Evolutionary conservation across 2,888 invertebrate genomes (phyloP).

Genomic region (Tholera decimalis): DNA sequence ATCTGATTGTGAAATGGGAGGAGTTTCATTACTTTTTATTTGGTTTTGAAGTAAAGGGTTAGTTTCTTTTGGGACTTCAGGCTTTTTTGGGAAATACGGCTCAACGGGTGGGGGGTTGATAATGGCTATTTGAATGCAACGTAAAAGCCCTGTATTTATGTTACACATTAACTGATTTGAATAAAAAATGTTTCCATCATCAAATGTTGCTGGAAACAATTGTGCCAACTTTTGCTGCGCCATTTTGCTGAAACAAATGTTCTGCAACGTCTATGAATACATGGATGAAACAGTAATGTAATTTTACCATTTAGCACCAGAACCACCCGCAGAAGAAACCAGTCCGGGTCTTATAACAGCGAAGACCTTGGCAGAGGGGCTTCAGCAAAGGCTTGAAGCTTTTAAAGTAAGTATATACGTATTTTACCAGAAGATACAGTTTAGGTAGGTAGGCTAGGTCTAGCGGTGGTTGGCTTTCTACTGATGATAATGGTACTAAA

Average conservation of each 20-base stretch:
- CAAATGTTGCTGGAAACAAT: neutral
- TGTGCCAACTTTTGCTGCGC: no score
- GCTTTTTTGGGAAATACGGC: no score
- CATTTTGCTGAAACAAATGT: neutral
- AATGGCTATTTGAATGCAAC: neutral
- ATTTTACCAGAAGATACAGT: neutral
- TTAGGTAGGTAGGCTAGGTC: neutral
- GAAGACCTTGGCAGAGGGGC: slow-evolving; percentile 93
- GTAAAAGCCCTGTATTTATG: neutral
- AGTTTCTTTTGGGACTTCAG: no score
- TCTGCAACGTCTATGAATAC: neutral
- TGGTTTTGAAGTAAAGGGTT: slow-evolving; percentile 21
- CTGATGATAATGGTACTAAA: neutral
- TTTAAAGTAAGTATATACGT: slow-evolving; percentile 87
- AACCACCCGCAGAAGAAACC: slow-evolving; percentile 64
- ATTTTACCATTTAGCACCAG: slow-evolving; percentile 71
- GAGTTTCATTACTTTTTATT: slow-evolving; percentile 36
- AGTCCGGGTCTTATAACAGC: slow-evolving; percentile 85
- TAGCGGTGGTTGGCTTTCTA: neutral
- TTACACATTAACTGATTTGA: neutral
- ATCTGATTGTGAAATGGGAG: slow-evolving; percentile 21
- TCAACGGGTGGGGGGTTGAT: no score
- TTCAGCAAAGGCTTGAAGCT: slow-evolving; percentile 95
- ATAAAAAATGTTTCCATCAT: slow-evolving; percentile 4
- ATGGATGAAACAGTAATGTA: neutral